Conservation (phyloP, 2,113 vertebrate genomes). For the Jacana jacana region DNA sequence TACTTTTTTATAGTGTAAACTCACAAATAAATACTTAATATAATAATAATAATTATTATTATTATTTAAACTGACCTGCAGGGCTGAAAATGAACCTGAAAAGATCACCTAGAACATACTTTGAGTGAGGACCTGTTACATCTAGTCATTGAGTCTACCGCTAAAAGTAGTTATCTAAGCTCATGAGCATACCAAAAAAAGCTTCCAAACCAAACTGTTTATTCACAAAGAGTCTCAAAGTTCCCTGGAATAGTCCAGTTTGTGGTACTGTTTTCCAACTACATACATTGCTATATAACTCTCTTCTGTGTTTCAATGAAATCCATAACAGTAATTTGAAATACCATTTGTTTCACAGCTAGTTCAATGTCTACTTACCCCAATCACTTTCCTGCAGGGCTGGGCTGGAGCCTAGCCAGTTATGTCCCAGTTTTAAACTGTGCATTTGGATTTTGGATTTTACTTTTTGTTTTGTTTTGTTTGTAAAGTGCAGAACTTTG, state of each 20-base stretch:
- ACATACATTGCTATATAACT: background rate
- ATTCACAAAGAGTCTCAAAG: background rate
- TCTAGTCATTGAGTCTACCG: background rate
- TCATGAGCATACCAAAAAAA: background rate
- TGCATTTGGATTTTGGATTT: background rate
- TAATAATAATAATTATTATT: no score
- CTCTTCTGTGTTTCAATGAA: background rate
- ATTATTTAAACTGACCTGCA: background rate
- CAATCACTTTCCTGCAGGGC: background rate
- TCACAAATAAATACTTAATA: no score
- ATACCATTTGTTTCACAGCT: background rate
- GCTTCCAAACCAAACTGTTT: background rate
- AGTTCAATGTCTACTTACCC: fast-evolving
- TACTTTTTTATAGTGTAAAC: background rate
- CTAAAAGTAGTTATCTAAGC: background rate
- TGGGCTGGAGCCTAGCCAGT: background rate
- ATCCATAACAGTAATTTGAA: background rate
- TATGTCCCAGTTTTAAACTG: background rate
- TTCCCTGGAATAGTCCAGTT: background rate
- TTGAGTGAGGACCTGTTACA: background rate
- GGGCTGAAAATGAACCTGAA: background rate
- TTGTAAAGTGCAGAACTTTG: background rate
- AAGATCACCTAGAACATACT: background rate
- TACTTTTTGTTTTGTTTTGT: background rate
- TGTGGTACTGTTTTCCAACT: background rate